A percentile compares a stretch with the other conserved stretches of the same genome.
phyloP scores from a whole-genome alignment of 2,797 vertebrate species.

The Manis crassicaudata region DNA sequence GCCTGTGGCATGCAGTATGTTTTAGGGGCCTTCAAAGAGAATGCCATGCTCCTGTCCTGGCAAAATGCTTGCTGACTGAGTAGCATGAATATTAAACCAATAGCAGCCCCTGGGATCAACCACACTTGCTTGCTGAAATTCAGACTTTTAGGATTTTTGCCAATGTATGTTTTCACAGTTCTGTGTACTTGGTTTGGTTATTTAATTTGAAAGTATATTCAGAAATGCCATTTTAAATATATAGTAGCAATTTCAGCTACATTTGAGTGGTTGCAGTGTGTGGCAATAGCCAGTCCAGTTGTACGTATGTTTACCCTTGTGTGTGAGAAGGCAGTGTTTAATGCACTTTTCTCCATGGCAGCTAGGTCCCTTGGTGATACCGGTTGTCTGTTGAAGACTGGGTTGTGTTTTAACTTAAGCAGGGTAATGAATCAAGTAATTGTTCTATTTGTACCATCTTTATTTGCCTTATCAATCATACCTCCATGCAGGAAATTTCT shows the following conservation, averaged over 20 bases:
- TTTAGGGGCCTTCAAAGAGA: background rate
- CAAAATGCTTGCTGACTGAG: background rate
- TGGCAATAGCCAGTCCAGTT: background rate
- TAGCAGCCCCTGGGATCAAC: background rate
- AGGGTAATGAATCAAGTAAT: slow-evolving; percentile 12
- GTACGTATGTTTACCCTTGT: background rate
- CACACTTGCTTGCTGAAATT: slow-evolving; percentile 13
- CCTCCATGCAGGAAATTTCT: background rate
- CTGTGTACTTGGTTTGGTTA: slow-evolving; percentile 22
- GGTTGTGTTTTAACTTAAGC: slow-evolving; percentile 47
- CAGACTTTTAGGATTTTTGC: background rate
- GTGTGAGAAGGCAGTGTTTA: background rate
- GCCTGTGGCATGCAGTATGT: background rate
- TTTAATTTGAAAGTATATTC: slow-evolving; percentile 58
- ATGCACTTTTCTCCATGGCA: background rate
- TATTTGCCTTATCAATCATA: slow-evolving; percentile 27
- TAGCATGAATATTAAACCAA: background rate
- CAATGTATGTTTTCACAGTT: slow-evolving; percentile 15
- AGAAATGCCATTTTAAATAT: slow-evolving; percentile 29
- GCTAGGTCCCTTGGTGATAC: background rate
- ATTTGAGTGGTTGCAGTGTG: background rate
- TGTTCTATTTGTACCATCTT: slow-evolving; percentile 10
- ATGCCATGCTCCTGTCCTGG: background rate
- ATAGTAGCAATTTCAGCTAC: background rate
- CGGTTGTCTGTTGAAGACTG: background rate